Conservation (phyloP, 2,113 vertebrate genomes). For the Oriolus oriolus region DNA sequence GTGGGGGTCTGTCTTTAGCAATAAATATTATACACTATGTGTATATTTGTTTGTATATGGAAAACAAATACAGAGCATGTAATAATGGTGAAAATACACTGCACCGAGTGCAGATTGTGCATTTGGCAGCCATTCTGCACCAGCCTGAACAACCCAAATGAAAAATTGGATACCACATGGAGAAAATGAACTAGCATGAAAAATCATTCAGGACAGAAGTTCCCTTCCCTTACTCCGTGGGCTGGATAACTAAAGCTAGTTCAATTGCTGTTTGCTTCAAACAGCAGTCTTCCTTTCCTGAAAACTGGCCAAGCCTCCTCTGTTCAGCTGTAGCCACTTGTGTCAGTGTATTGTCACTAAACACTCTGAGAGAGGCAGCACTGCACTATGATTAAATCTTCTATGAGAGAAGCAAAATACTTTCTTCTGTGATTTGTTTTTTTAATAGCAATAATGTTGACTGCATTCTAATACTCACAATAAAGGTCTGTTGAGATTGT, state of each 20-base stretch:
- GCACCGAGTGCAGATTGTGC: background rate
- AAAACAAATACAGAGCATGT: background rate
- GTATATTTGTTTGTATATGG: constrained; percentile 49
- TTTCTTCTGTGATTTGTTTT: constrained; percentile 35
- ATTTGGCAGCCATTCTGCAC: background rate
- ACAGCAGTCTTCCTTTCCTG: background rate
- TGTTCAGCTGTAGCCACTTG: background rate
- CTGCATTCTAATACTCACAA: constrained; percentile 44
- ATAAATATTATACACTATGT: constrained; percentile 62
- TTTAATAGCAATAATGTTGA: constrained; percentile 57
- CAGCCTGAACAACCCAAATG: background rate
- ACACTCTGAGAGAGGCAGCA: background rate
- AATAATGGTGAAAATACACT: constrained; percentile 42
- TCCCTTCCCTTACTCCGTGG: background rate
- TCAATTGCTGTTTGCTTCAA: background rate
- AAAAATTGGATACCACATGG: background rate
- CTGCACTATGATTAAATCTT: constrained; percentile 1
- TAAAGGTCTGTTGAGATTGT: constrained; percentile 57
- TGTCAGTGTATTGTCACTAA: constrained; percentile 31
- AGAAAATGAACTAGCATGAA: background rate
- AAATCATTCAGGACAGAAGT: background rate
- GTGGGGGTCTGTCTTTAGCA: constrained; percentile 21
- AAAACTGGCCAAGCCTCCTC: background rate
- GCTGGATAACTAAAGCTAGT: background rate
- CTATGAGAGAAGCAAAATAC: constrained; percentile 15